Conservation (phyloP, 30 jellyfish, hydroid and myxozoan genomes). For the Hydractinia symbiolongicarpus region DNA sequence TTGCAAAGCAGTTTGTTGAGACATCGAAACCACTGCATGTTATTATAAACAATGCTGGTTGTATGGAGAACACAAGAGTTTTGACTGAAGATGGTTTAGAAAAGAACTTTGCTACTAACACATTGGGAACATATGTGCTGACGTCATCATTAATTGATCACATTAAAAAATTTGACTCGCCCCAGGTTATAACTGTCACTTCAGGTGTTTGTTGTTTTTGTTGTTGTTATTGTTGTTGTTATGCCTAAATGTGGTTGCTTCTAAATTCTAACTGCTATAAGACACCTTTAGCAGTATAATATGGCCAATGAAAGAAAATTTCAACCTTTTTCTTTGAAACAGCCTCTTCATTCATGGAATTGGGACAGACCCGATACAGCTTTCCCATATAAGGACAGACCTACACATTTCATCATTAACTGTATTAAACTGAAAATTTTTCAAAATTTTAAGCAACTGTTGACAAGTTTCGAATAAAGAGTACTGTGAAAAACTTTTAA, state of each 20-base stretch:
- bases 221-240: background rate
- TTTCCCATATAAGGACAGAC: too few species aligned
- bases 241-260: background rate
- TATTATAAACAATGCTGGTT: constrained; percentile 73
- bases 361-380: too few species aligned
- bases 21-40: constrained; percentile 50
- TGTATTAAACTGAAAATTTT: too few species aligned
- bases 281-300: too few species aligned
- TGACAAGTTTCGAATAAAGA: too few species aligned
- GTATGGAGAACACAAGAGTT: constrained; percentile 54
- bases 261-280: too few species aligned
- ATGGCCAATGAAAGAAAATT: too few species aligned
- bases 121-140: constrained; percentile 62
- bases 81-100: constrained; percentile 43
- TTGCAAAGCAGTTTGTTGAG: constrained; percentile 45
- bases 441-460: too few species aligned
- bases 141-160: constrained; percentile 58
- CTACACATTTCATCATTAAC: too few species aligned
- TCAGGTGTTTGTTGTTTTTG: constrained; percentile 36
- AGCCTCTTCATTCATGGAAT: too few species aligned
- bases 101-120: constrained; percentile 63
- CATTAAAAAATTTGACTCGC: constrained; percentile 45
- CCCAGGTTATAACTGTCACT: constrained; percentile 71
- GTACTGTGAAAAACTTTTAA: too few species aligned
- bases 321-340: too few species aligned